Percentiles rank a stretch among this genome's conserved stretches.
Evolutionary conservation across 2,888 invertebrate genomes (phyloP).

Genomic region (Limenitis camilla): DNA sequence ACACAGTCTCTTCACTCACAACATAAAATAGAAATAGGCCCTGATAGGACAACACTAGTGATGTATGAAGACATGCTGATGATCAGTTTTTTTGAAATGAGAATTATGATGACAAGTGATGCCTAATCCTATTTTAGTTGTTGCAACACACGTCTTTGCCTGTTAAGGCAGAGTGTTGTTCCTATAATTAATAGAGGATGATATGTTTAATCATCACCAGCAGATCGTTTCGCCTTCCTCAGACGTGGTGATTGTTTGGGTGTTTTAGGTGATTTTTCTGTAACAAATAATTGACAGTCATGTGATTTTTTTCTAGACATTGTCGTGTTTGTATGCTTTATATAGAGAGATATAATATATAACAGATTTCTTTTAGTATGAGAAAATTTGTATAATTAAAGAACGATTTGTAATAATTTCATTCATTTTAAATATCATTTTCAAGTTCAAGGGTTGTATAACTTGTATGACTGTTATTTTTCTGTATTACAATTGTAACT

Average conservation of each 20-base stretch:
- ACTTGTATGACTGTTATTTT: too few relatives aligned
- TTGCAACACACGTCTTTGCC: slow-evolving; percentile 29
- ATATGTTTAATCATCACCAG: slow-evolving; percentile 77
- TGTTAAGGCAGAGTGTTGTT: slow-evolving; percentile 23
- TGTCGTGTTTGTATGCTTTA: too few relatives aligned
- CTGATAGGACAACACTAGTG: slow-evolving; percentile 13
- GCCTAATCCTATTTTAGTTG: slow-evolving; percentile 54
- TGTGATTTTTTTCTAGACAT: too few relatives aligned
- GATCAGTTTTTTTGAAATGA: not conserved
- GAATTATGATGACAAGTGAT: too few relatives aligned
- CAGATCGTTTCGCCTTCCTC: slow-evolving; percentile 84
- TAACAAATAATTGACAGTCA: slow-evolving; percentile 37
- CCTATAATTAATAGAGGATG: slow-evolving; percentile 20
- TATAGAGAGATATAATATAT: too few relatives aligned
- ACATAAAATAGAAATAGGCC: slow-evolving; percentile 48
- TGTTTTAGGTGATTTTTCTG: slow-evolving; percentile 83
- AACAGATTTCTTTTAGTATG: too few relatives aligned
- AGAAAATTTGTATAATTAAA: too few relatives aligned
- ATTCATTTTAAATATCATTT: too few relatives aligned
- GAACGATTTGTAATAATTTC: too few relatives aligned
- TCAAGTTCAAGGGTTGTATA: too few relatives aligned
- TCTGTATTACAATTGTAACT: too few relatives aligned
- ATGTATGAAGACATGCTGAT: not conserved
- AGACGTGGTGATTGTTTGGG: slow-evolving; percentile 83
- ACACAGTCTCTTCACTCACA: slow-evolving; percentile 49